A percentile compares a stretch with the other conserved stretches of the same genome.
Conservation (phyloP, 1,140 invertebrate genomes). For the Daktulosphaira vitifoliae region DNA sequence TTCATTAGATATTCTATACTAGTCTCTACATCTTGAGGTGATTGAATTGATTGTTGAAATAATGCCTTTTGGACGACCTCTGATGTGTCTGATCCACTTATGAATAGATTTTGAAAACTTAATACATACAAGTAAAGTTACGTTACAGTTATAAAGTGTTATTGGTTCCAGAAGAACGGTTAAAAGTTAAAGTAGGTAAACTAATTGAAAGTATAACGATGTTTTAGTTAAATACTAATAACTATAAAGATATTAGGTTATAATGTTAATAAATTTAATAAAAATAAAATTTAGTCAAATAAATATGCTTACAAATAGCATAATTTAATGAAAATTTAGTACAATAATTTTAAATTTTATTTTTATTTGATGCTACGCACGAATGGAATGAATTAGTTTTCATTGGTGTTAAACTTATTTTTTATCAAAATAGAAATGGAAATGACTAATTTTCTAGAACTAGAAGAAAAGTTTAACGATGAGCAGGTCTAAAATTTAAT, state of each 20-base stretch:
- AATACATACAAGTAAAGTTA: too few relatives aligned
- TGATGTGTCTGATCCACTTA: constrained; percentile 12
- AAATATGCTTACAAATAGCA: too few relatives aligned
- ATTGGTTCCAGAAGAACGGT: background rate
- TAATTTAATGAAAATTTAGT: too few relatives aligned
- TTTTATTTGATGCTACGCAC: too few relatives aligned
- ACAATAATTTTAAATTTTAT: too few relatives aligned
- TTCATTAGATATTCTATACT: constrained; percentile 25
- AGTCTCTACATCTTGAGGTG: background rate
- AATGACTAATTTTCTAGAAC: background rate
- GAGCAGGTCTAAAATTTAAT: constrained; percentile 18
- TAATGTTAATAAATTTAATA: too few relatives aligned
- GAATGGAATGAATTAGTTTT: constrained; percentile 31
- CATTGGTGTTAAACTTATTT: background rate
- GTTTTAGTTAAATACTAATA: background rate
- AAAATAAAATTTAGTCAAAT: too few relatives aligned
- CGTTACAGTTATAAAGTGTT: background rate
- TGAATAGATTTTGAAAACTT: constrained; percentile 14
- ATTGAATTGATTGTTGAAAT: constrained; percentile 25
- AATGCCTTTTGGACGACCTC: constrained; percentile 26
- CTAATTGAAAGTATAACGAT: background rate
- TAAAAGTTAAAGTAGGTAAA: background rate
- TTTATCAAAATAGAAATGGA: background rate
- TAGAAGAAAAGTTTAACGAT: background rate
- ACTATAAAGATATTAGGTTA: background rate